Percentiles rank a stretch among this genome's conserved stretches.
phyloP scores from a whole-genome alignment of 2,888 invertebrate genomes.

The Chaetogeoica ovagalla region DNA sequence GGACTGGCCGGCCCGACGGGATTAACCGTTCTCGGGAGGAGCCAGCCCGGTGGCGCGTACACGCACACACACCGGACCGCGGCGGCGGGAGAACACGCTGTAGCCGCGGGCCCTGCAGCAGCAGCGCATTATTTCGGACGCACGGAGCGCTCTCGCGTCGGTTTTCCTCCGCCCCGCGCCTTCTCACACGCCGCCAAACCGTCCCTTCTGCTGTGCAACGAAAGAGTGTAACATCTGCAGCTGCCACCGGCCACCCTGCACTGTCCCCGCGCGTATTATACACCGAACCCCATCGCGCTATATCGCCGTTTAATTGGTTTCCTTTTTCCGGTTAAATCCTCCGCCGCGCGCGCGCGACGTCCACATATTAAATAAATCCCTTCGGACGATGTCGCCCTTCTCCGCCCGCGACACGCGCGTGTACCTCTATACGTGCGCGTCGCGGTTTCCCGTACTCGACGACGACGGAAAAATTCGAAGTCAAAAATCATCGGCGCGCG shows the following conservation, averaged over 20 bases:
- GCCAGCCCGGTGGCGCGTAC: no score
- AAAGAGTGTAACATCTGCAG: neutral
- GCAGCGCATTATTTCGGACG: slow-evolving; percentile 47
- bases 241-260: neutral
- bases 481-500: no score
- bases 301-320: slow-evolving; percentile 48
- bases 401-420: no score
- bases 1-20: neutral
- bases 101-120: neutral
- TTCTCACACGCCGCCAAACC: neutral
- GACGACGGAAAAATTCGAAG: no score
- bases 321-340: slow-evolving; percentile 36
- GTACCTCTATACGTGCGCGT: no score
- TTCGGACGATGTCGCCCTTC: no score
- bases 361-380: no score
- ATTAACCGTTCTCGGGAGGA: slow-evolving; percentile 25
- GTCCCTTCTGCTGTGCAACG: no score
- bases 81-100: neutral
- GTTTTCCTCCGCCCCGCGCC: no score
- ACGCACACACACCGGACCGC: no score
- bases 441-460: no score
- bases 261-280: neutral
- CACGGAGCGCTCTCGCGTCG: neutral
- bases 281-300: neutral
- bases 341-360: neutral